Evolutionary conservation across 2,113 vertebrate species (phyloP).

Genomic region (Herpailurus yagouaroundi): DNA sequence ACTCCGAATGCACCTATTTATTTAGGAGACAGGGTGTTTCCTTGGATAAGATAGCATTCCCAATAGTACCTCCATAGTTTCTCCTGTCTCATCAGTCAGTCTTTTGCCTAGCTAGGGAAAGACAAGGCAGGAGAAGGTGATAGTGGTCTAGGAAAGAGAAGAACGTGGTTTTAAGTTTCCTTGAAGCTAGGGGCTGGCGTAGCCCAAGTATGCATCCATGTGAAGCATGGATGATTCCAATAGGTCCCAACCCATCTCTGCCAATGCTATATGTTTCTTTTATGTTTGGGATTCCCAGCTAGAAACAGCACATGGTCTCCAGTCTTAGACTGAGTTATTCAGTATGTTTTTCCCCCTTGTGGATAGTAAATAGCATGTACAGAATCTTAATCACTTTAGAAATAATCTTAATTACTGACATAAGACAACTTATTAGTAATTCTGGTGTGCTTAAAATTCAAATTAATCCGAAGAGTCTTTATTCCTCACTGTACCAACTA

Average conservation of each 20-base stretch:
- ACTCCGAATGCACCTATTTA: neutral
- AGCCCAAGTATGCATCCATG: neutral
- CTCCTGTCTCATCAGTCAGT: neutral
- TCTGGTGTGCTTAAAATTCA: conserved; percentile 47
- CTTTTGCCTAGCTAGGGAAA: neutral
- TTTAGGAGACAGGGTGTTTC: neutral
- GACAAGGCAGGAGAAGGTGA: neutral
- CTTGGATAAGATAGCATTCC: neutral
- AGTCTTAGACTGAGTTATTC: neutral
- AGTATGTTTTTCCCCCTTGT: neutral
- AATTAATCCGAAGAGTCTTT: conserved; percentile 21
- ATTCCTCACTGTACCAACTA: neutral
- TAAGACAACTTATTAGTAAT: conserved; percentile 28
- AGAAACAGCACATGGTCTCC: neutral
- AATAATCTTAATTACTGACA: conserved; percentile 46
- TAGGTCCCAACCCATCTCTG: neutral
- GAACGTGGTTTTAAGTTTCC: neutral
- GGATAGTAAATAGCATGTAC: conserved; percentile 1
- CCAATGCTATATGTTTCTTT: neutral
- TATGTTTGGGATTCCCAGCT: neutral
- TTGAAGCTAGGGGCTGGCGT: neutral
- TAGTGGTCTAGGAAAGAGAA: neutral
- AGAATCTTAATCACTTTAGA: conserved; percentile 37
- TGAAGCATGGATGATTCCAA: neutral
- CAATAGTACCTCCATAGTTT: neutral